Percentiles rank a stretch among this genome's conserved stretches.
These are phyloP conservation scores for Poecilia latipinna DNA, from an alignment of 2,113 vertebrate genomes.

Conservation along the genomic window DNA sequence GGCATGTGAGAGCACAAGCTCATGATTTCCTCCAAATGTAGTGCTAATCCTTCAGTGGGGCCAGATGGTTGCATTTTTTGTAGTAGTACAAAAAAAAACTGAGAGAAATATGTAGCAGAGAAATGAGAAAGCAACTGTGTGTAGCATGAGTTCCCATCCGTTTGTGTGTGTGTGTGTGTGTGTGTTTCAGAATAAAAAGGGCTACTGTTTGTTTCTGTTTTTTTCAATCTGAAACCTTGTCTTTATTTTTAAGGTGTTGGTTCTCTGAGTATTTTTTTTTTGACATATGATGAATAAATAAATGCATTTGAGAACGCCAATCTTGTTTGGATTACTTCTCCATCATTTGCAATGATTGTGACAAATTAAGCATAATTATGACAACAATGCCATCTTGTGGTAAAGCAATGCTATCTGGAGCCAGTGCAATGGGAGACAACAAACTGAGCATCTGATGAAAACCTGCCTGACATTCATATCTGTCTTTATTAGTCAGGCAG, in stretches of 20 bases:
- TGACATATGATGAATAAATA: slow-evolving; percentile 62
- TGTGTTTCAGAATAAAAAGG: slow-evolving; percentile 43
- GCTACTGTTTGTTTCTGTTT: slow-evolving; percentile 69
- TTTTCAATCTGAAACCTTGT: slow-evolving; percentile 64
- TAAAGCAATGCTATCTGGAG: slow-evolving; percentile 31
- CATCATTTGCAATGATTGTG: background rate
- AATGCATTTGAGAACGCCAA: slow-evolving; percentile 67
- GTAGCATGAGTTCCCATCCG: slow-evolving; percentile 73
- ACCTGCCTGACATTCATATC: background rate
- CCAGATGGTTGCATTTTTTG: slow-evolving; percentile 45
- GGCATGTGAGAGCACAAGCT: slow-evolving; percentile 70
- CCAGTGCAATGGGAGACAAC: background rate
- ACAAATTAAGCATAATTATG: slow-evolving; percentile 21
- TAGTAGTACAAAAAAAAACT: slow-evolving; percentile 22
- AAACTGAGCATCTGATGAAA: background rate
- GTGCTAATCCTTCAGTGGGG: slow-evolving; percentile 56
- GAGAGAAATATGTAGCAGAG: slow-evolving; percentile 75
- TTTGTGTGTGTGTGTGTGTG: slow-evolving; percentile 23
- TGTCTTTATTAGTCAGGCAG: background rate
- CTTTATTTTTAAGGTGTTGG: slow-evolving; percentile 71
- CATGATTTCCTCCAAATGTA: slow-evolving; percentile 54
- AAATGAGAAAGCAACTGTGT: slow-evolving; percentile 69
- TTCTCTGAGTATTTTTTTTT: slow-evolving; percentile 48
- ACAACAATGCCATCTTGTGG: slow-evolving; percentile 71
- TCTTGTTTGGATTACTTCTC: slow-evolving; percentile 23